Evolutionary conservation across 2,888 invertebrate species (phyloP), one percentile per base, ranked within the genome.

Genomic region (Rhingia campestris): DNA sequence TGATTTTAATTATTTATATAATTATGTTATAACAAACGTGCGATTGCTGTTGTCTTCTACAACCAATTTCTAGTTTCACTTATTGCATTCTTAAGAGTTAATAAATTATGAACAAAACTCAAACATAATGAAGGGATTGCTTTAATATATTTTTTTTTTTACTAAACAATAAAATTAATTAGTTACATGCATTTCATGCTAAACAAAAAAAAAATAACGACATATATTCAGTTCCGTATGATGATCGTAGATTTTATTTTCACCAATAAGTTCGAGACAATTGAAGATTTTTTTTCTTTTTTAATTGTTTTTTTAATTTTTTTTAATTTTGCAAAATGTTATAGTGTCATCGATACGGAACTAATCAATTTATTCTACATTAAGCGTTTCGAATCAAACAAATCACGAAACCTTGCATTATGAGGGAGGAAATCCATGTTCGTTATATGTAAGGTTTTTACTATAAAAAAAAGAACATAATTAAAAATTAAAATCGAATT

Each of bases 81-180:
- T 67, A 67, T 56, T 47, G 56, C 56, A 56, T 69, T 69, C 56
- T 47, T 67, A 51, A 64, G 51, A 63, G 30, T 35, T 14, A 61
- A 35, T 45, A 59, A 59, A 45, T 45, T 45, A 59, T 12, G 10
- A 33, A 45, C 6, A 32, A n/a, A 32, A 6, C 4, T n/a, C 6
- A 32, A 51, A 47, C 47, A 37, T 35, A 59, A 59, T 43, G 43
- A 39, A 64, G 5, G 2, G 39, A 22, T 37, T 49, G 10, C 6
- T 32, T 51, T 39, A 10, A 32, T 12, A 10, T 51, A 4, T 30
- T 30, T 5, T n/a, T 41, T 22, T 43, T 30, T 30, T 4, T 4
- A 58, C n/a, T 59, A 30, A 9, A 59, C 9, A 45, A 3, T 45
- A 4, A 4, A 45, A 14, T 30, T 33, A 9, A 37, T 4, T n/a